Evolutionary conservation across 2,888 invertebrate genomes (phyloP), one percentile per base, ranked within the genome.

Genomic region (Coleophora flavipennella): DNA sequence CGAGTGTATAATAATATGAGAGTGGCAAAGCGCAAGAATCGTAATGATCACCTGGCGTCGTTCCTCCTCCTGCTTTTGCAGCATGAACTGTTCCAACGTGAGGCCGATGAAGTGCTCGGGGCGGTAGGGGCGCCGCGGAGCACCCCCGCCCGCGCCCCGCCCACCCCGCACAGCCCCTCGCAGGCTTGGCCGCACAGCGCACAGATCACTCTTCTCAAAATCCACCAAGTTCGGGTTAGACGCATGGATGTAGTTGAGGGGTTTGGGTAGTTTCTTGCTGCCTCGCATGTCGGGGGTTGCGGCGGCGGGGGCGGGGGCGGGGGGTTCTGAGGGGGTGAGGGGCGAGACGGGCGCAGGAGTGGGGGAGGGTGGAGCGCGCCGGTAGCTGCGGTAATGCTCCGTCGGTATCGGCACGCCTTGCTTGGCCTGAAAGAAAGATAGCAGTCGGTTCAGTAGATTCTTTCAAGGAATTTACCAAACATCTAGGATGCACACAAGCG

Each of bases 41-140:
- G n/a, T n/a, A n/a, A n/a, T n/a, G n/a, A n/a, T n/a, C n/a, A n/a
- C 43, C 51, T 66, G 66, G 0, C 57, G 50, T 4, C 72, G 51
- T 58, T 92, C 92, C 62, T 92, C 92, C 46, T 88, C 90, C 66
- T 92, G 92, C 50, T 91, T 89, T 50, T 89, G 88, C 49, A 91
- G 69, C 93, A 93, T 93, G 58, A 94, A 87, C 74, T 93, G 91
- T 65, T 93, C 91, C 26, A 93, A 78, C 1, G 93, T 94, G 37
- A 92, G 20, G 20, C 20, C 20, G 20, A 20, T 88, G 60, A 91
- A 90, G 1, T 91, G 91, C 37, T 13, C 20, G 40, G 13, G 12
- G 25, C 38, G 46, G 6, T 20, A 45, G 41, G 49, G 36, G 31
- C 66, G 49, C 13, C 63, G 48, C 1, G 72, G 76, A 4, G 11